A percentile compares a stretch with the other conserved stretches of the same genome.
These are phyloP conservation scores for Aleadryas rufinucha DNA, from an alignment of 2,113 vertebrate genomes.

Conservation along the genomic window DNA sequence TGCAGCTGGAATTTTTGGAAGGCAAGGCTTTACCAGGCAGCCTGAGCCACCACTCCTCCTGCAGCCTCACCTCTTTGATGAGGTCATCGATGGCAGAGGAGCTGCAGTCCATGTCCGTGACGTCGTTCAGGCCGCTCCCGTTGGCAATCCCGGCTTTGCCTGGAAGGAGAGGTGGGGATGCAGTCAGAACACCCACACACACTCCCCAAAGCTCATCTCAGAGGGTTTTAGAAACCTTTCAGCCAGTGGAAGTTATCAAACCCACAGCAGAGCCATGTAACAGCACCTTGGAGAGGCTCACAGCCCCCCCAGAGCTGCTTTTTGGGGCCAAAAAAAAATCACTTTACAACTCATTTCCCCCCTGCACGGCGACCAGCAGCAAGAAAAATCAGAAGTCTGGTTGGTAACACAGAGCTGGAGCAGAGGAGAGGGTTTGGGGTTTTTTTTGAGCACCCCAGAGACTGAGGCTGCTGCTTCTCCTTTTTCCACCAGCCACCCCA, in stretches of 20 bases:
- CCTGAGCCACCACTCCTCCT: accelerated
- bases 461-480: slow-evolving; percentile 8
- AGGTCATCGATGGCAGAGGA: slow-evolving; percentile 83
- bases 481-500: background rate
- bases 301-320: background rate
- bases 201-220: accelerated
- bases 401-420: background rate
- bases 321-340: background rate
- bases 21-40: accelerated
- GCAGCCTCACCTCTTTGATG: slow-evolving; percentile 83
- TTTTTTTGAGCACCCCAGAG: background rate
- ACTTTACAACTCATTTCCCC: background rate
- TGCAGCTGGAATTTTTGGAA: background rate
- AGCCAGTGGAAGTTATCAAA: background rate
- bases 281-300: background rate
- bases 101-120: slow-evolving; percentile 83
- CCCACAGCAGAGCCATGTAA: accelerated
- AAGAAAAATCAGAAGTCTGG: background rate
- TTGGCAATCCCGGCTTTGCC: slow-evolving; percentile 72
- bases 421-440: background rate
- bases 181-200: background rate
- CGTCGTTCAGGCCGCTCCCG: slow-evolving; percentile 63
- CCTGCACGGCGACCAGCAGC: accelerated
- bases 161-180: slow-evolving; percentile 20
- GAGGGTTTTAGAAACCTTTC: background rate